Percentiles rank a stretch among this genome's conserved stretches.
These are phyloP conservation scores for Astur gentilis DNA, from an alignment of 2,113 vertebrate species.

Conservation along the genomic window DNA sequence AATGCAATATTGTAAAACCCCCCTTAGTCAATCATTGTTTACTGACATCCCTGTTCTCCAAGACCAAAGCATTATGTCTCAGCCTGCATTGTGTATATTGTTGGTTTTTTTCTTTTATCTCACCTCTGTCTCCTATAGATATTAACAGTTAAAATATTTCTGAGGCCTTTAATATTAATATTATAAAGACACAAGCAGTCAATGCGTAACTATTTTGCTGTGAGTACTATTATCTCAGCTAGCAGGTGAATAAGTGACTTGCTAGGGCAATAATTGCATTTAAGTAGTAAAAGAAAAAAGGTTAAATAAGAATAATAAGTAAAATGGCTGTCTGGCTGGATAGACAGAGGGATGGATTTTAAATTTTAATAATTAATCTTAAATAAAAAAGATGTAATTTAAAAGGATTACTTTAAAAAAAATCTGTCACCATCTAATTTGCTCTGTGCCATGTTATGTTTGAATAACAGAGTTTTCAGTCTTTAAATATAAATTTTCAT, in stretches of 20 bases:
- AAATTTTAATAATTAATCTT: neutral
- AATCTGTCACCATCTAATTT: neutral
- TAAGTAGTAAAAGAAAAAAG: neutral
- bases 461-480: neutral
- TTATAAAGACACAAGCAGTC: neutral
- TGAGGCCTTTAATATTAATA: neutral
- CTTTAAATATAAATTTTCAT: neutral
- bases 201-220: neutral
- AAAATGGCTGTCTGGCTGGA: neutral
- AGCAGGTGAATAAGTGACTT: neutral
- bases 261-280: neutral
- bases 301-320: neutral
- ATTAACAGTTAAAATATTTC: neutral
- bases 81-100: neutral
- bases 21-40: neutral
- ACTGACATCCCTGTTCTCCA: neutral
- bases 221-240: neutral
- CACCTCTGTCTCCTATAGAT: neutral
- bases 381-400: neutral
- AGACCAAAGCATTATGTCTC: neutral
- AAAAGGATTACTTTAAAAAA: accelerated
- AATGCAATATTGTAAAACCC: neutral
- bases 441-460: neutral
- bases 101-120: neutral
- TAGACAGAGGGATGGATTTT: neutral